phyloP scores from a whole-genome alignment of 2,888 invertebrate species.

The Ethmia dodecea region DNA sequence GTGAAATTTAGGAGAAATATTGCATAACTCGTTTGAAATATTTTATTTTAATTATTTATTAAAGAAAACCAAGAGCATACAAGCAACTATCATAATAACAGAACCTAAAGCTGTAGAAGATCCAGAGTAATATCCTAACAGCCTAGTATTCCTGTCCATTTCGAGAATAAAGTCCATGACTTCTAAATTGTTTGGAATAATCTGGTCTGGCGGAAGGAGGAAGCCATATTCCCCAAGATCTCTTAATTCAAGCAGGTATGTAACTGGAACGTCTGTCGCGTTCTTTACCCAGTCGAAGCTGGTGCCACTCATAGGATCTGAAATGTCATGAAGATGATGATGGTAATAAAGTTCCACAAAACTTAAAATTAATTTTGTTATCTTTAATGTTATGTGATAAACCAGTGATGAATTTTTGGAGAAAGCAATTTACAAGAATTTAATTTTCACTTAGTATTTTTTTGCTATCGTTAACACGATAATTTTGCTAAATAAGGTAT shows the following conservation, averaged over 20 bases:
- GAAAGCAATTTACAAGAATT: too few species aligned
- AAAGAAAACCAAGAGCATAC: conserved; percentile 2
- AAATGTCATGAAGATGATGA: conserved; percentile 12
- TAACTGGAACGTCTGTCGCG: conserved; percentile 62
- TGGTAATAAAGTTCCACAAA: neutral
- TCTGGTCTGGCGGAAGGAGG: conserved; percentile 70
- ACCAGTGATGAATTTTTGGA: too few species aligned
- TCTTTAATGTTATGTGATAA: too few species aligned
- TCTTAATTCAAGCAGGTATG: conserved; percentile 79
- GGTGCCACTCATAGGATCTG: conserved; percentile 70
- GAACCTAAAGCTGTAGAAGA: conserved; percentile 24
- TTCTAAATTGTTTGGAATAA: conserved; percentile 77
- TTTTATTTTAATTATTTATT: too few species aligned
- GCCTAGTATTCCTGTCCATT: conserved; percentile 51
- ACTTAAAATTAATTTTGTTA: too few species aligned
- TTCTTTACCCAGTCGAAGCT: conserved; percentile 79
- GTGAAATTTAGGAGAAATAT: too few species aligned
- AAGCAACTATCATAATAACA: conserved; percentile 21
- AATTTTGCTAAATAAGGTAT: too few species aligned
- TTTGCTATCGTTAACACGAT: too few species aligned
- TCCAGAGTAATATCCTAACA: conserved; percentile 41
- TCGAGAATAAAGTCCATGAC: conserved; percentile 75
- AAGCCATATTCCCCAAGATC: conserved; percentile 78
- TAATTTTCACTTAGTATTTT: too few species aligned
- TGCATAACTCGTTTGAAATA: too few species aligned